Conservation (phyloP, 1,140 invertebrate genomes). For the Meloidogyne chitwoodi region DNA sequence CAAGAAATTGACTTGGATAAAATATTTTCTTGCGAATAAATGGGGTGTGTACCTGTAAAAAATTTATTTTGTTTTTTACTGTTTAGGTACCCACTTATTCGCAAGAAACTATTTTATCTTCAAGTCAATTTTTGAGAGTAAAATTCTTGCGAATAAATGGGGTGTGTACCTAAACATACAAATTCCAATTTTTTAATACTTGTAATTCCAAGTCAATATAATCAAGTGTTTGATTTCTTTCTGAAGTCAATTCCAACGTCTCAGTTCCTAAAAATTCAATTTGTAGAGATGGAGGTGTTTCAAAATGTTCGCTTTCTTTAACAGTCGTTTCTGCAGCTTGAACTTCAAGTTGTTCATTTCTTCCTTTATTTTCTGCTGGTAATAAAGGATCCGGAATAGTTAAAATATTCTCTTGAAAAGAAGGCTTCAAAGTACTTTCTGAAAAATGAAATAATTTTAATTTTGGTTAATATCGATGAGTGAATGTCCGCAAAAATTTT, state of each 20-base stretch:
- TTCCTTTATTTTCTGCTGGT: neutral
- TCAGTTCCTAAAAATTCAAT: neutral
- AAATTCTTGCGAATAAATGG: too few relatives aligned
- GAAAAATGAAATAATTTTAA: neutral
- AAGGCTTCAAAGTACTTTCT: neutral
- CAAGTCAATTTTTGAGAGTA: too few relatives aligned
- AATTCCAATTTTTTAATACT: neutral
- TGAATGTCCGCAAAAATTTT: too few relatives aligned
- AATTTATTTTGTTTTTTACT: too few relatives aligned
- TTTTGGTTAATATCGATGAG: too few relatives aligned
- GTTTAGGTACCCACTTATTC: too few relatives aligned
- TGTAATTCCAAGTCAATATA: constrained; percentile 13
- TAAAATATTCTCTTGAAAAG: neutral
- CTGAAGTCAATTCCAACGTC: constrained; percentile 1
- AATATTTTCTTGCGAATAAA: too few relatives aligned
- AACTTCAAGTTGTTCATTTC: neutral
- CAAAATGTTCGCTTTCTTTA: neutral
- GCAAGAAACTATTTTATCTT: too few relatives aligned
- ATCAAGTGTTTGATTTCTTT: neutral
- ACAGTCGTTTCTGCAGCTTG: neutral
- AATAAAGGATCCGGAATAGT: neutral
- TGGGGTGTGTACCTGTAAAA: too few relatives aligned
- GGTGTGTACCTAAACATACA: too few relatives aligned
- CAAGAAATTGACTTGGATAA: too few relatives aligned
- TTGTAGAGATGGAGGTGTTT: neutral